phyloP scores from a whole-genome alignment of 2,113 vertebrate genomes.

The Stegostoma tigrinum region DNA sequence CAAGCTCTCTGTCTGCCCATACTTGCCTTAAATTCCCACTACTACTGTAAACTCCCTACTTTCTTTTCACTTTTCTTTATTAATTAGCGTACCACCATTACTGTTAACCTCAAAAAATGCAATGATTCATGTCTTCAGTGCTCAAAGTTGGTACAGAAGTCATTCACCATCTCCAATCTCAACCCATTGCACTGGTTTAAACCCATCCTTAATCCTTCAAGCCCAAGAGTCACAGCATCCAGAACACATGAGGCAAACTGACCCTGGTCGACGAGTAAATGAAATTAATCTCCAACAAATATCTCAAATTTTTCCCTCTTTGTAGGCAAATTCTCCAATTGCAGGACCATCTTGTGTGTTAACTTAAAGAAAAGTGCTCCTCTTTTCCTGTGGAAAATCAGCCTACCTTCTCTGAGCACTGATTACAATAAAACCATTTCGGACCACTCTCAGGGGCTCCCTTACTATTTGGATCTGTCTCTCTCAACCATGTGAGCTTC shows the following conservation, averaged over 20 bases:
- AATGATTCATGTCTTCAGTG: background rate
- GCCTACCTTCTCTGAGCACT: background rate
- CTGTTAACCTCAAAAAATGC: background rate
- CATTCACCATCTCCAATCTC: background rate
- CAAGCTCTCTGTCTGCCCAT: background rate
- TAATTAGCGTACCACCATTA: background rate
- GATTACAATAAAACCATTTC: no score
- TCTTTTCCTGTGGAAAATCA: background rate
- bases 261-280: background rate
- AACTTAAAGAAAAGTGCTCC: no score
- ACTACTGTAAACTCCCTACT: background rate
- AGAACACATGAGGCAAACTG: background rate
- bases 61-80: background rate
- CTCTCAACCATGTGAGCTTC: no score
- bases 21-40: background rate
- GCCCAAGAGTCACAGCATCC: background rate
- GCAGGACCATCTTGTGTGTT: no score
- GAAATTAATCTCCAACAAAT: background rate
- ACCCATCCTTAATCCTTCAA: background rate
- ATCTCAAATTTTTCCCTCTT: background rate
- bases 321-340: background rate
- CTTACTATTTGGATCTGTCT: no score
- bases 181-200: background rate
- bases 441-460: no score
- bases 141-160: background rate